A percentile compares a stretch with the other conserved stretches of the same genome.
These are phyloP conservation scores for Melanotaenia boesemani DNA, from an alignment of 2,797 vertebrate genomes.

Conservation along the genomic window DNA sequence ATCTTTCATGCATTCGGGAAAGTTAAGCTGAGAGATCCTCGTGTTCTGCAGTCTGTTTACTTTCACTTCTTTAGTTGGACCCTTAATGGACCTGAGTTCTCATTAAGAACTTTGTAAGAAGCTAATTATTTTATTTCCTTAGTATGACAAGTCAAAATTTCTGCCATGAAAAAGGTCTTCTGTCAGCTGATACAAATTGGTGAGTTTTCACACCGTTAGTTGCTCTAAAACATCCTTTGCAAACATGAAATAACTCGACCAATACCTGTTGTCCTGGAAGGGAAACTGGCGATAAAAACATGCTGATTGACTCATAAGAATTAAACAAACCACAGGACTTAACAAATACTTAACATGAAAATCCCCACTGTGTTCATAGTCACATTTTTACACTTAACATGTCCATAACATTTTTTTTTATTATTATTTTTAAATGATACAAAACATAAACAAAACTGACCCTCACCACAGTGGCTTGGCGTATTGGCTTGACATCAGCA, in stretches of 20 bases:
- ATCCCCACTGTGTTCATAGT: background rate
- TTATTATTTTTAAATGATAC: too few species aligned
- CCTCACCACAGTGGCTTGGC: background rate
- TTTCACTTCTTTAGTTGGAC: background rate
- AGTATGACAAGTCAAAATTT: background rate
- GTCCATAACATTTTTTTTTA: background rate
- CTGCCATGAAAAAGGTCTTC: background rate
- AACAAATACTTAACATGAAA: background rate
- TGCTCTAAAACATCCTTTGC: constrained; percentile 14
- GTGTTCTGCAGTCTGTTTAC: background rate
- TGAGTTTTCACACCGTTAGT: constrained; percentile 48
- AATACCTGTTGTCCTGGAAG: background rate
- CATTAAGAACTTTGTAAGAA: background rate
- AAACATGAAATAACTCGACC: constrained; percentile 47
- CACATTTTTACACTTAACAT: background rate
- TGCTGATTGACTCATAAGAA: background rate
- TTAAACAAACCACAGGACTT: constrained; percentile 9
- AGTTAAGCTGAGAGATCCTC: background rate
- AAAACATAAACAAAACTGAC: background rate
- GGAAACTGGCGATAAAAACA: background rate
- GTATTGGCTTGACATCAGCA: background rate
- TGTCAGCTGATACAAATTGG: constrained; percentile 27
- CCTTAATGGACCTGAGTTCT: background rate
- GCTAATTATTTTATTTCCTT: background rate
- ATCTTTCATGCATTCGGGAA: background rate